These are phyloP conservation scores for Petrophora chlorosata DNA, from an alignment of 2,888 invertebrate species.

Conservation along the genomic window DNA sequence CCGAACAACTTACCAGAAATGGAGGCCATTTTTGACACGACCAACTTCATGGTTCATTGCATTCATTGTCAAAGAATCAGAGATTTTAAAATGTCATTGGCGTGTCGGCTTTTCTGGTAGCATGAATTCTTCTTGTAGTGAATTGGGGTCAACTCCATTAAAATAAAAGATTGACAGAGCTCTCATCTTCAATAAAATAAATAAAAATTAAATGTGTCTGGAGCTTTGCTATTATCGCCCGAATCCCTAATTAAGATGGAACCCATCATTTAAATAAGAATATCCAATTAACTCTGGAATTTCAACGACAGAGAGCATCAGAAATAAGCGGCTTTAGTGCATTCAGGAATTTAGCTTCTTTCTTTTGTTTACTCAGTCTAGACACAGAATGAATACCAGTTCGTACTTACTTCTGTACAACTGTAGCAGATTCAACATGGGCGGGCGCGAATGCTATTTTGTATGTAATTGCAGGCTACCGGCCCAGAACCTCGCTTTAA, in stretches of 20 bases:
- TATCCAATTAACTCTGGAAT: slow-evolving; percentile 27
- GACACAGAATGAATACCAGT: too few species aligned
- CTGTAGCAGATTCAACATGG: slow-evolving; percentile 42
- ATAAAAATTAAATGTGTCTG: not conserved
- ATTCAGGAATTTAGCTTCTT: slow-evolving; percentile 18
- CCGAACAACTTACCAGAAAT: slow-evolving; percentile 30
- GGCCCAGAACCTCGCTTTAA: slow-evolving; percentile 41
- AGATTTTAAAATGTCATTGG: too few species aligned
- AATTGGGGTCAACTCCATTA: too few species aligned
- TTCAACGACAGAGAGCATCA: slow-evolving; percentile 17
- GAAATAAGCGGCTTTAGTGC: slow-evolving; percentile 22
- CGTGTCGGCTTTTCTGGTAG: too few species aligned
- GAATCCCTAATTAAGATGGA: slow-evolving; percentile 19
- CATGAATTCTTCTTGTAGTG: too few species aligned
- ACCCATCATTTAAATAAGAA: slow-evolving; percentile 18
- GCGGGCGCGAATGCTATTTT: slow-evolving; percentile 56
- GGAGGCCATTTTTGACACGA: slow-evolving; percentile 12
- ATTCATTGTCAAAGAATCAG: too few species aligned
- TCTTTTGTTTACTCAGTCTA: slow-evolving; percentile 7
- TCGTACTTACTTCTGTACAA: too few species aligned
- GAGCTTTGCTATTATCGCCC: too few species aligned
- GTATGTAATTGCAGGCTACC: slow-evolving; percentile 56
- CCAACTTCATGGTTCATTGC: slow-evolving; percentile 11
- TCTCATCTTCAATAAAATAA: slow-evolving; percentile 1
- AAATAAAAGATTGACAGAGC: not conserved